phyloP scores from a whole-genome alignment of 2,113 vertebrate species.

The Puffinus mauretanicus region DNA sequence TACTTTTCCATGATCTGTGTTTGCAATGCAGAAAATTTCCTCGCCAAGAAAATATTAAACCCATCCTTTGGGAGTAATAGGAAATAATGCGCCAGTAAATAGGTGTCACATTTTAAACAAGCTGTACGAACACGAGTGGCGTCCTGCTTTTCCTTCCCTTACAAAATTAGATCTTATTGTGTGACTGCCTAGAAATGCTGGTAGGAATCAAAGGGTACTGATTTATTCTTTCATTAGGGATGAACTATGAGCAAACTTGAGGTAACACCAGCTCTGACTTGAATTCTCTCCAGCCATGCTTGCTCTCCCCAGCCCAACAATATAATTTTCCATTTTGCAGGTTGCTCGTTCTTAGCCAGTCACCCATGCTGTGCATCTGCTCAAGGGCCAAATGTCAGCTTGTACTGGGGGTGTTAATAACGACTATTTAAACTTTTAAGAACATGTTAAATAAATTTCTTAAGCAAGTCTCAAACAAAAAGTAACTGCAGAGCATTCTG shows the following conservation, averaged over 20 bases:
- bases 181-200: neutral
- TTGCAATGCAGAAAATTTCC: slow-evolving; percentile 2
- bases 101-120: slow-evolving; percentile 29
- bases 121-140: neutral
- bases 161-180: neutral
- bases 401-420: slow-evolving; percentile 57
- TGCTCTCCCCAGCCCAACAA: neutral
- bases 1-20: slow-evolving; percentile 28
- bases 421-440: slow-evolving; percentile 52
- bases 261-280: neutral
- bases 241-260: neutral
- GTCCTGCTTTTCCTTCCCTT: neutral
- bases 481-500: slow-evolving; percentile 12
- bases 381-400: slow-evolving; percentile 52
- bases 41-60: neutral
- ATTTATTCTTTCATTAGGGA: neutral
- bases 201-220: neutral
- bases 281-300: neutral
- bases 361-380: slow-evolving; percentile 39
- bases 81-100: neutral
- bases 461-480: slow-evolving; percentile 36
- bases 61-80: neutral
- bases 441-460: slow-evolving; percentile 50
- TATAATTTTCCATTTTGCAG: neutral
- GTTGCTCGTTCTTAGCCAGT: slow-evolving; percentile 33